Conservation (phyloP, 2,797 vertebrate species). For the Dicrostonyx torquatus region DNA sequence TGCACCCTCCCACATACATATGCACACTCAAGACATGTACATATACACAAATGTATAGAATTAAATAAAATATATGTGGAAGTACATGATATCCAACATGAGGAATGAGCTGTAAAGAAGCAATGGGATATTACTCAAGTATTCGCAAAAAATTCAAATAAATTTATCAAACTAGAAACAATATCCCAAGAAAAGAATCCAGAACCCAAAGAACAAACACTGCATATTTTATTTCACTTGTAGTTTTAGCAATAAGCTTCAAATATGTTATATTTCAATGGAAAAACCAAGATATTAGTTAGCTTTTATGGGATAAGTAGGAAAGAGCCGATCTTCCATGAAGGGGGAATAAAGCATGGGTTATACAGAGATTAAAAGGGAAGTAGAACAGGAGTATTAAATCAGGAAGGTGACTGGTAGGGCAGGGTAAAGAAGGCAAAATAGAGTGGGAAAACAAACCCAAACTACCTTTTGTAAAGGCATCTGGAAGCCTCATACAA, state of each 20-base stretch:
- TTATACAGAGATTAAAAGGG: background rate
- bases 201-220: background rate
- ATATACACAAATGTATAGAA: background rate
- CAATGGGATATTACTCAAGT: background rate
- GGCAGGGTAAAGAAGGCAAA: background rate
- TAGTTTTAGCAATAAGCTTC: background rate
- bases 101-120: background rate
- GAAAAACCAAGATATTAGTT: background rate
- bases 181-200: background rate
- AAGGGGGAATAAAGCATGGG: background rate
- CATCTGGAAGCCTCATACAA: background rate
- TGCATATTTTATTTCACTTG: background rate
- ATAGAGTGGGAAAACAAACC: too few species aligned
- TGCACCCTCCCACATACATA: background rate
- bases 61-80: background rate
- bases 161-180: background rate
- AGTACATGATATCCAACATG: background rate
- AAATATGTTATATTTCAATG: background rate
- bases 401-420: background rate
- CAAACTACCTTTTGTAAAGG: background rate
- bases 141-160: background rate
- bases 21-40: background rate
- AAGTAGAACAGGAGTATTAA: background rate
- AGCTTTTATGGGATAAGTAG: background rate
- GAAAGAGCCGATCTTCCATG: background rate